Evolutionary conservation across 2,888 invertebrate genomes (phyloP), one percentile per base, ranked within the genome.

Genomic region (Acrobasis consociella): DNA sequence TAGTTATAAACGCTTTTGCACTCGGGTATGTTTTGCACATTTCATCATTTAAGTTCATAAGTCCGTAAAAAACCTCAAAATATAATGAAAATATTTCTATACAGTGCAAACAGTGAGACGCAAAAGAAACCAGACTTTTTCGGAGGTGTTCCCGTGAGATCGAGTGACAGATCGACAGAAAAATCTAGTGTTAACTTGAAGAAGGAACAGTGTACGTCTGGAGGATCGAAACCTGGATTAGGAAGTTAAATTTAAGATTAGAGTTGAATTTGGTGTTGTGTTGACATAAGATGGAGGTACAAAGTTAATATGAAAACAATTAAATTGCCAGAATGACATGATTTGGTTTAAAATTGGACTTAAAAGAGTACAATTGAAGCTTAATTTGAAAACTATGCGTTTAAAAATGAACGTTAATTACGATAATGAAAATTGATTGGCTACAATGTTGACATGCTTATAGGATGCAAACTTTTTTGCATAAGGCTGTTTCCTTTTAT

Each of bases 61-160:
- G 31, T 5, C 2, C 8, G 31, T 31, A 7, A 5, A 2, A 31
- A 31, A 31, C 31, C 13, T 62, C 58, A 60, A n/a, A 53, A 31
- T 39, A 53, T 42, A 61, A 55, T 49, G 16, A 49, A 50, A 58
- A 63, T 63, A 52, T 67, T 64, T 68, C 63, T 63, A 80, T 68
- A 67, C 85, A 87, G 87, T 76, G 72, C 87, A 69, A 78, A 86
- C 67, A 85, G 78, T 78, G 80, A 78, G 67, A 66, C 74, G 37
- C 62, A 73, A 58, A 68, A 72, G 68, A 84, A 78, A 75, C 77
- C 72, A 73, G 78, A 77, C 65, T 61, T 83, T 51, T 85, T 89
- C 65, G 83, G 84, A 49, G 74, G 73, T 50, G 74, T 70, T 52
- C 71, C 69, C 62, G 76, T 71, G 52, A 69, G 63, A 39, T 59